phyloP scores from a whole-genome alignment of 23 tunicate genomes.

The Diplosoma virens region DNA sequence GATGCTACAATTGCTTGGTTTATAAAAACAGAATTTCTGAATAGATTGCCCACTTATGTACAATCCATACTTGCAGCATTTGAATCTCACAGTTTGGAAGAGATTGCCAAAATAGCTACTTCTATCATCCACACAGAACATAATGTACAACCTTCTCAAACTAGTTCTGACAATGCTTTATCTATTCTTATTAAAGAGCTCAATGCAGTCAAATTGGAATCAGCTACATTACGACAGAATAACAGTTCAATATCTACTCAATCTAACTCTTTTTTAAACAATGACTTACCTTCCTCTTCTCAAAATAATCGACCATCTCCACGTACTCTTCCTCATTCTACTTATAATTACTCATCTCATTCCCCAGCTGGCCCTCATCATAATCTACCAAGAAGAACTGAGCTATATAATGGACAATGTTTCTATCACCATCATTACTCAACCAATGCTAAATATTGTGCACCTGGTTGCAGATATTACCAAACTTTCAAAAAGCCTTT shows the following conservation, averaged over 20 bases:
- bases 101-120: not conserved
- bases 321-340: not conserved
- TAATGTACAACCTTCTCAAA: not conserved
- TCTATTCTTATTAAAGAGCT: not conserved
- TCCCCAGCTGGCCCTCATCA: not conserved
- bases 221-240: not conserved
- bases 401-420: not conserved
- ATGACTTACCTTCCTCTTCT: too few species aligned
- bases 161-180: not conserved
- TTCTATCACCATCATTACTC: not conserved
- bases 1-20: not conserved
- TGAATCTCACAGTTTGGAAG: not conserved
- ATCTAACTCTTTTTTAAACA: not conserved
- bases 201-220: not conserved
- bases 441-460: constrained; percentile 3
- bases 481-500: not conserved
- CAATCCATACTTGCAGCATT: not conserved
- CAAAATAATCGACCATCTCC: too few species aligned
- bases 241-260: not conserved
- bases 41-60: not conserved
- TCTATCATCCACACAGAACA: not conserved
- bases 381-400: not conserved
- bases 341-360: too few species aligned
- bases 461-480: not conserved
- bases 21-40: not conserved